Percentiles rank a stretch among this genome's conserved stretches.
These are phyloP conservation scores for Muscicapa comitata DNA, from an alignment of 2,797 vertebrate genomes.

Conservation along the genomic window DNA sequence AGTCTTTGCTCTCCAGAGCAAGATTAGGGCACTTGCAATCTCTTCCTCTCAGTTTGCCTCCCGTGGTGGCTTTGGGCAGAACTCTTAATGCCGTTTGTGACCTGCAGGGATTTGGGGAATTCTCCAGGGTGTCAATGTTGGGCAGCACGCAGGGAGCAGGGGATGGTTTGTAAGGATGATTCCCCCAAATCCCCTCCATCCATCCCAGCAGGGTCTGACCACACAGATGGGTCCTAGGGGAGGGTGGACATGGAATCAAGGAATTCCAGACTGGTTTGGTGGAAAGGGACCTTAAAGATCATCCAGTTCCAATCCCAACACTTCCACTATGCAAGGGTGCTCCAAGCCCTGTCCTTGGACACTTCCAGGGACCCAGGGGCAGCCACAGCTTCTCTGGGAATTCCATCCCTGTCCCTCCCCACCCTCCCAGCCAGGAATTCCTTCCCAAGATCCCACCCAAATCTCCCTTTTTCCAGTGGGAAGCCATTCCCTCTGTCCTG, in stretches of 20 bases:
- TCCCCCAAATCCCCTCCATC: accelerated
- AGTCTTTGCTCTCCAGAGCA: background rate
- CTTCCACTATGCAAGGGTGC: accelerated
- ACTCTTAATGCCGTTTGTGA: background rate
- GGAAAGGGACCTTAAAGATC: background rate
- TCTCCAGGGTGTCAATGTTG: background rate
- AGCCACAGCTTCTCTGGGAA: background rate
- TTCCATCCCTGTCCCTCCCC: background rate
- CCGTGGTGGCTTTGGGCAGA: background rate
- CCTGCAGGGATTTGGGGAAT: background rate
- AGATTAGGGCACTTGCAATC: background rate
- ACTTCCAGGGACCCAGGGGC: background rate
- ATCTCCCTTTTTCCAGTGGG: accelerated
- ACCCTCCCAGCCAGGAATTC: background rate
- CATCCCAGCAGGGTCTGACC: accelerated
- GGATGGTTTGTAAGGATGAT: background rate
- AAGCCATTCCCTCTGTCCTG: background rate
- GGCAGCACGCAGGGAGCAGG: background rate
- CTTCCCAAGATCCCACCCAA: background rate
- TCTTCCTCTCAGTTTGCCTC: background rate
- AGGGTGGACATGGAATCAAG: background rate
- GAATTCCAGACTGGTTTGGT: background rate
- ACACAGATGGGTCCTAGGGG: too few relatives aligned
- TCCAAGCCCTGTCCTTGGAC: background rate
- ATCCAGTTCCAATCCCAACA: background rate